Percentiles rank a stretch among this genome's conserved stretches.
phyloP scores from a whole-genome alignment of 2,888 invertebrate genomes.

The Bimastos eiseni region DNA sequence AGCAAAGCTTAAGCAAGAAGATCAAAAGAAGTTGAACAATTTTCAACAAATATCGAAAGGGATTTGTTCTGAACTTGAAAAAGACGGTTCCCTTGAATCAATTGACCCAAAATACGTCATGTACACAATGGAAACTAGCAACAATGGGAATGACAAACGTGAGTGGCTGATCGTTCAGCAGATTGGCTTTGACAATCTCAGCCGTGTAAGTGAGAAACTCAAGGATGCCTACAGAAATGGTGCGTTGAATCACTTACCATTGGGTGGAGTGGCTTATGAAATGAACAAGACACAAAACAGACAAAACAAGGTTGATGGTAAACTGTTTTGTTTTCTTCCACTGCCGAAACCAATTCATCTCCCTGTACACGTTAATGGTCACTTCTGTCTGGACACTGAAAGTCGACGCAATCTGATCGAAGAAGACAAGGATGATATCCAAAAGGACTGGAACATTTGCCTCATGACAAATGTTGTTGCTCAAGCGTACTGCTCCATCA shows the following conservation, averaged over 20 bases:
- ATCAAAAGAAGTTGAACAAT: slow-evolving; percentile 31
- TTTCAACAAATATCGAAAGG: not conserved
- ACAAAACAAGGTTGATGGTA: too few relatives aligned
- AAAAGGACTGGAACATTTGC: not conserved
- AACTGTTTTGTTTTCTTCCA: slow-evolving; percentile 14
- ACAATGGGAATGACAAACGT: not conserved
- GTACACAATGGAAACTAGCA: slow-evolving; percentile 8
- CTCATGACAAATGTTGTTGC: not conserved
- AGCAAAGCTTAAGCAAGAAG: slow-evolving; percentile 39
- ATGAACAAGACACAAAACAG: not conserved
- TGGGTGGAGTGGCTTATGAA: not conserved
- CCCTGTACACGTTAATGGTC: not conserved
- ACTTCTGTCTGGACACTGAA: not conserved
- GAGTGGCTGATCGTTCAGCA: not conserved
- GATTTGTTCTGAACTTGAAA: not conserved
- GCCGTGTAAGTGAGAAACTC: not conserved
- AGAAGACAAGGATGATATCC: not conserved
- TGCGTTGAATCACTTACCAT: not conserved
- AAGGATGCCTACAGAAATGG: not conserved
- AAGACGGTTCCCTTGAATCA: not conserved
- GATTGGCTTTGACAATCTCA: not conserved
- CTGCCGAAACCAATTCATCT: slow-evolving; percentile 8
- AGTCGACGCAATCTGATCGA: not conserved
- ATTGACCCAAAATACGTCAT: not conserved
- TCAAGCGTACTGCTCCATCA: not conserved